Percentiles rank a stretch among this genome's conserved stretches.
These are phyloP conservation scores for Rhizoglyphus robini DNA, from an alignment of 1,140 invertebrate species.

Conservation along the genomic window DNA sequence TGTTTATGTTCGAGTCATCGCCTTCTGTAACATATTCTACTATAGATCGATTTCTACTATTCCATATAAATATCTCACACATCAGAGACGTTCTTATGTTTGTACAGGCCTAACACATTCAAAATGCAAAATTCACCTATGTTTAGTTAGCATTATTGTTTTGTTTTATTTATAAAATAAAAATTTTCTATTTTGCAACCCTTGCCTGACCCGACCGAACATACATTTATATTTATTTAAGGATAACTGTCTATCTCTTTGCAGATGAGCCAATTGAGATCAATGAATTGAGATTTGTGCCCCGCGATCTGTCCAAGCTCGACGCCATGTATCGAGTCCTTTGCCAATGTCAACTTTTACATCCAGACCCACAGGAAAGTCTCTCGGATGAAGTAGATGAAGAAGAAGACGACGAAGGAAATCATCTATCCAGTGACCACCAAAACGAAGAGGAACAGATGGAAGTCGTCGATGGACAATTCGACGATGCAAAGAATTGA, in stretches of 20 bases:
- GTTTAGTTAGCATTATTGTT: background rate
- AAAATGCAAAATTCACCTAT: background rate
- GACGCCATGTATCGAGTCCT: conserved; percentile 18
- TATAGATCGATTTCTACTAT: background rate
- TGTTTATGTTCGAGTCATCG: background rate
- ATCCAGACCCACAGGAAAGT: conserved; percentile 20
- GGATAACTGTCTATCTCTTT: background rate
- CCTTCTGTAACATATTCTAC: background rate
- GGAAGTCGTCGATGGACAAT: background rate
- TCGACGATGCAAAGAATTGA: background rate
- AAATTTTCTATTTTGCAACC: background rate
- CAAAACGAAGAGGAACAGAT: background rate
- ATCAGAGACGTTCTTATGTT: background rate
- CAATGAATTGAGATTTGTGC: conserved; percentile 19
- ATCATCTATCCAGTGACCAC: background rate
- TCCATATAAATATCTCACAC: background rate
- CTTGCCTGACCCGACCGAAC: background rate
- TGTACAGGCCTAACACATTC: too few relatives aligned
- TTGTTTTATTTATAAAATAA: background rate
- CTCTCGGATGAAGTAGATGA: conserved; percentile 4
- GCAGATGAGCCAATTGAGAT: background rate
- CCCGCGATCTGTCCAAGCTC: background rate
- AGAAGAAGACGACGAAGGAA: background rate
- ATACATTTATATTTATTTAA: too few relatives aligned
- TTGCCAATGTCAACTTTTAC: conserved; percentile 18